Percentiles rank a stretch among this genome's conserved stretches.
phyloP scores from a whole-genome alignment of 1,140 invertebrate genomes.

The Nasonia longicornis region DNA sequence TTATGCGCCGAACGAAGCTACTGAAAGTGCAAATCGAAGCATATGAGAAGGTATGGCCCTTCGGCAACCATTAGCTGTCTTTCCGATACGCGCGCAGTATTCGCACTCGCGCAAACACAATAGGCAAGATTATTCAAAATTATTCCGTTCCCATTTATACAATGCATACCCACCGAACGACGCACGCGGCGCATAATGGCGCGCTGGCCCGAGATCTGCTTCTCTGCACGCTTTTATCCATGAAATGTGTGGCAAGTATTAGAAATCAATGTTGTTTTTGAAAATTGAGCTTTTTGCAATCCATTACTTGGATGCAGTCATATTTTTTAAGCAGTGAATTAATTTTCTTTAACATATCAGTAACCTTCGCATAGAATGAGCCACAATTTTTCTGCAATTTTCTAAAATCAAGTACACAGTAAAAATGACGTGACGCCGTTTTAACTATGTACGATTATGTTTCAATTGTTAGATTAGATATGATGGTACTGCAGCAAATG shows the following conservation, averaged over 20 bases:
- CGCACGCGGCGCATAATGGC: not conserved
- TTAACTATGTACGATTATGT: no score
- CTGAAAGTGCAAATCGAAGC: slow-evolving; percentile 15
- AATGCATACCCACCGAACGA: not conserved
- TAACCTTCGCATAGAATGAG: no score
- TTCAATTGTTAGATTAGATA: no score
- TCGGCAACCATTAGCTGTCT: slow-evolving; percentile 11
- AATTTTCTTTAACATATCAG: no score
- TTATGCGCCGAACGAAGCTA: not conserved
- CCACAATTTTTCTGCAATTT: no score
- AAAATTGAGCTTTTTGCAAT: no score
- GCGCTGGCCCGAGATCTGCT: not conserved
- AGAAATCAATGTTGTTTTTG: not conserved
- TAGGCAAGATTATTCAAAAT: slow-evolving; percentile 2
- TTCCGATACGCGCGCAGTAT: not conserved
- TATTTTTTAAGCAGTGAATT: no score
- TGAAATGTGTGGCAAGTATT: not conserved
- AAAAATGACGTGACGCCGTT: no score
- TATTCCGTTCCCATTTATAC: slow-evolving; percentile 28
- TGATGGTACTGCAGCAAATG: no score
- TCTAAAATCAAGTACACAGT: no score
- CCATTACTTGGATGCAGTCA: no score
- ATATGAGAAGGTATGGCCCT: slow-evolving; percentile 2
- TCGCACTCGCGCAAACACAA: not conserved
- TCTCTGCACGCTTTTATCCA: not conserved